Evolutionary conservation across 2,888 invertebrate genomes (phyloP), one percentile per base, ranked within the genome.

Genomic region (Tryphoninae sp.): DNA sequence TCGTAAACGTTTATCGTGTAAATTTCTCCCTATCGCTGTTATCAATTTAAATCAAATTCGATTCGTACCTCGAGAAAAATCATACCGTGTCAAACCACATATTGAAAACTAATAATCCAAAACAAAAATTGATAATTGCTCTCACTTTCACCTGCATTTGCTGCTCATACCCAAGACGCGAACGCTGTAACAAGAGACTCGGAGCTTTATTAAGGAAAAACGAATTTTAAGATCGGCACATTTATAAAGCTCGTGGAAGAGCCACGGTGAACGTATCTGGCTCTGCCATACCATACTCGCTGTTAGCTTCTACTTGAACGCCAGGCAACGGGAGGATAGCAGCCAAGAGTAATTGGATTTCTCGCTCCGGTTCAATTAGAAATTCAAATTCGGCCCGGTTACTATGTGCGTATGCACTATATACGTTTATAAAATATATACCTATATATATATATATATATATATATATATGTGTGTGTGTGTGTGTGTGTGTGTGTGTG

Each of bases 301-400:
- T 53, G 69, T 53, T 65, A 71, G 81, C 78, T 79, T 79, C 62
- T 58, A 82, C 67, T 75, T 68, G 58, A 61, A 61, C 53, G 67
- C 58, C 13, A 62, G 62, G 61, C 75, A 71, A 55, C 33, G 33
- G 67, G 78, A 75, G 67, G 79, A 64, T 64, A 79, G 80, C 78
- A 80, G 80, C 72, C 78, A 61, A 81, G 82, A 84, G 84, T 84
- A 84, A 84, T 84, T 84, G 84, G 84, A 84, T 83, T 84, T 82
- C 82, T 83, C 81, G 84, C 80, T 84, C 86, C 87, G 85, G 88
- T 89, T 87, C 89, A 89, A 90, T 91, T 90, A 89, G 90, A 89
- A 90, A 90, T 91, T 91, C 89, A 91, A 91, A 90, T 91, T 89
- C 85, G 85, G 83, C 86, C 85, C 71, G 80, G 81, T 80, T 80